Evolutionary conservation across 2,888 invertebrate genomes (phyloP).

Genomic region (Listrodromus nycthemerus): DNA sequence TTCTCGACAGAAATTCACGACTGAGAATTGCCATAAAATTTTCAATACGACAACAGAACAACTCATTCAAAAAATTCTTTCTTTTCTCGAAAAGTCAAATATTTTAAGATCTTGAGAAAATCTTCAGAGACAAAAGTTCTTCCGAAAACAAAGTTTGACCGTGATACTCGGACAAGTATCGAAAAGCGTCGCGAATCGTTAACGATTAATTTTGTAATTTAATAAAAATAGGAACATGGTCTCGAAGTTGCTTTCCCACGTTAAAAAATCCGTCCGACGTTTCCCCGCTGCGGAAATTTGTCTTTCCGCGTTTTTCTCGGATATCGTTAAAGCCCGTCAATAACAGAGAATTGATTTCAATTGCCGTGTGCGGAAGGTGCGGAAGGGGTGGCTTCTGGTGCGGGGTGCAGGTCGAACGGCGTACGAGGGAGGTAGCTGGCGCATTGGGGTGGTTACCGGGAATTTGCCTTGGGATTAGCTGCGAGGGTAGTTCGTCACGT

Average conservation of each 20-base stretch:
- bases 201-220: constrained; percentile 1
- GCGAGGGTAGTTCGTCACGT: constrained; percentile 84
- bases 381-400: constrained; percentile 19
- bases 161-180: neutral
- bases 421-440: constrained; percentile 65
- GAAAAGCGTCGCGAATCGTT: neutral
- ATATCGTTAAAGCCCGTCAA: constrained; percentile 55
- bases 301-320: constrained; percentile 10
- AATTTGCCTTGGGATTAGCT: constrained; percentile 80
- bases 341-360: constrained; percentile 57
- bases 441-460: constrained; percentile 72
- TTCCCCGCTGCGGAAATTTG: neutral
- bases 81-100: constrained; percentile 10
- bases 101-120: neutral
- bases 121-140: neutral
- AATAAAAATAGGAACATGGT: neutral
- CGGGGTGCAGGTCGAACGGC: constrained; percentile 55
- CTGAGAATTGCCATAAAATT: neutral
- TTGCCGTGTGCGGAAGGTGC: constrained; percentile 35
- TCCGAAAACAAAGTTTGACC: neutral
- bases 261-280: constrained; percentile 3
- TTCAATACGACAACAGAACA: neutral
- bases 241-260: neutral
- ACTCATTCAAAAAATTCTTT: constrained; percentile 2
- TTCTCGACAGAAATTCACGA: neutral